phyloP scores from a whole-genome alignment of 2,797 vertebrate species.

The Enteromius radiatus region DNA sequence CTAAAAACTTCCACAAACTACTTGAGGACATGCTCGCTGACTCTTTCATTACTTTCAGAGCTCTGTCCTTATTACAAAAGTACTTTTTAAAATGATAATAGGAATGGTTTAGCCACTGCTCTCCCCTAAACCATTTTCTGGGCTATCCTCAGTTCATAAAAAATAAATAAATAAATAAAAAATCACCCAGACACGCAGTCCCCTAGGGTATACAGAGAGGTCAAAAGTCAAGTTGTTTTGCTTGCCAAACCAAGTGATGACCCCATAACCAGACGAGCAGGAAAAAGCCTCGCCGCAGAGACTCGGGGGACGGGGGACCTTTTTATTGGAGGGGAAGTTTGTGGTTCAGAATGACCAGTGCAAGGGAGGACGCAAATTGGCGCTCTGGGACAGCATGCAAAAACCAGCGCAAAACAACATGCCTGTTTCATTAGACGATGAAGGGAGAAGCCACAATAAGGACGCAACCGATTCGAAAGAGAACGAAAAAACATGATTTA shows the following conservation, averaged over 20 bases:
- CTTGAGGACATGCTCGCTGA: neutral
- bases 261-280: slow-evolving; percentile 48
- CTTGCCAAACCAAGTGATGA: slow-evolving; percentile 53
- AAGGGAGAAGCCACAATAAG: slow-evolving; percentile 50
- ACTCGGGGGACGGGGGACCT: slow-evolving; percentile 31
- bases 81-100: neutral
- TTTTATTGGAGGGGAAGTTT: slow-evolving; percentile 51
- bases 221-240: slow-evolving; percentile 52
- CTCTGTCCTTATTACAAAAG: neutral
- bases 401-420: slow-evolving; percentile 53
- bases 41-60: neutral
- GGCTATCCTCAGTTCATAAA: slow-evolving; percentile 16
- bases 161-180: neutral
- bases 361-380: slow-evolving; percentile 28
- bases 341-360: slow-evolving; percentile 53
- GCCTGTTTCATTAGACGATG: slow-evolving; percentile 56
- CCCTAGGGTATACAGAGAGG: slow-evolving; percentile 39
- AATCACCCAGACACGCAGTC: slow-evolving; percentile 46
- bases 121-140: slow-evolving; percentile 1
- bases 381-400: slow-evolving; percentile 48
- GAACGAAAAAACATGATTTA: slow-evolving; percentile 37
- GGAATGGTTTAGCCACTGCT: neutral
- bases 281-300: slow-evolving; percentile 47
- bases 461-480: slow-evolving; percentile 34
- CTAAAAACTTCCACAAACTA: neutral